Evolutionary conservation across 2,113 vertebrate genomes (phyloP).

Genomic region (Sebastes schlegelii): DNA sequence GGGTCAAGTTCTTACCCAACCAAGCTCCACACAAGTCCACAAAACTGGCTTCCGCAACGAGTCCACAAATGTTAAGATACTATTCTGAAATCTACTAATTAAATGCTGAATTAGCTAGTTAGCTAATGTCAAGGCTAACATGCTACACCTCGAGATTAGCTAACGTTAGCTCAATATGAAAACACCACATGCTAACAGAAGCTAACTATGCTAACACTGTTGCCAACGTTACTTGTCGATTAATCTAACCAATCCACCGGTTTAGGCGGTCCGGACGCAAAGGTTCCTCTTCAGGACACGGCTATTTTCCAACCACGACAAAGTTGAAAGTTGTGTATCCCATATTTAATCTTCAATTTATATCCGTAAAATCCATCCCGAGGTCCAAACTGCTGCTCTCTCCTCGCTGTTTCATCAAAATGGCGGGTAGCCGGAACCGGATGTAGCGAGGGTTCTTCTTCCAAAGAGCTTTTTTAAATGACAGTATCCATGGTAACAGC

Average conservation of each 20-base stretch:
- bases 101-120: slow-evolving; percentile 4
- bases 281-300: slow-evolving; percentile 12
- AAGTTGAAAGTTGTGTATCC: slow-evolving; percentile 8
- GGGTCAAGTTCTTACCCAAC: slow-evolving; percentile 22
- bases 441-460: slow-evolving; percentile 16
- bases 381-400: not conserved
- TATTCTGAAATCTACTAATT: not conserved
- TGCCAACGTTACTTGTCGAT: slow-evolving; percentile 7
- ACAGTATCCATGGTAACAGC: too few relatives aligned
- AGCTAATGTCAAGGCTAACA: slow-evolving; percentile 49
- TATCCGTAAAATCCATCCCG: slow-evolving; percentile 70
- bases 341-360: slow-evolving; percentile 29
- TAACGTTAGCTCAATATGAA: slow-evolving; percentile 23
- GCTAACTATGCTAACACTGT: slow-evolving; percentile 52
- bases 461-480: slow-evolving; percentile 20
- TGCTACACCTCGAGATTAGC: slow-evolving; percentile 50
- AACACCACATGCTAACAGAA: slow-evolving; percentile 48
- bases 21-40: slow-evolving; percentile 39
- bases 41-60: slow-evolving; percentile 18
- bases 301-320: not conserved
- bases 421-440: slow-evolving; percentile 72
- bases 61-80: slow-evolving; percentile 22
- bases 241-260: slow-evolving; percentile 25
- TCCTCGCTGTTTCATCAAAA: slow-evolving; percentile 82
- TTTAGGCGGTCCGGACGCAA: not conserved